Evolutionary conservation across 2,113 vertebrate species (phyloP), one percentile per base, ranked within the genome.

Genomic region (Pseudorectes ferrugineus): DNA sequence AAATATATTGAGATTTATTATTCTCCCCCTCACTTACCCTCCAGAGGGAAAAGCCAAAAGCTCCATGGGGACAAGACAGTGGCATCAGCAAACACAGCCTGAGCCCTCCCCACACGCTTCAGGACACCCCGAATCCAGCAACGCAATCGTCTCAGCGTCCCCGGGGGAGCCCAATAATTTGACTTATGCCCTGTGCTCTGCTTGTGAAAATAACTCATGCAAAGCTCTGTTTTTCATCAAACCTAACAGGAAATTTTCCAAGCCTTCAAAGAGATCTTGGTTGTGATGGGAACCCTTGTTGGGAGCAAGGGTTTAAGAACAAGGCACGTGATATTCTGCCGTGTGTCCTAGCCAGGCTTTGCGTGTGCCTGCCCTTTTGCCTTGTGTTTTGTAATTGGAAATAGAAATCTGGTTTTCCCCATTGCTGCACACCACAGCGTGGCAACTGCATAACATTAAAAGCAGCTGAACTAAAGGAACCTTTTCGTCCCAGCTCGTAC

Each of bases 151-250:
- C 78, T 89, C 51, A 78, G 36, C 57, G 55, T 36, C 31, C 85
- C 43, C 22, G 22, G 36, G 31, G 28, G 14, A 71, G 5, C 21
- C 45, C 55, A 63, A 24, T 71, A 45, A 74, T 86, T 80, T 90
- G 79, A 86, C 61, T 94, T 38, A 28, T 86, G 79, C 75, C 63
- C 71, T 28, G 24, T 36, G 22, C 46, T 80, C 65, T 82, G 70
- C 74, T 59, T 61, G 78, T 49, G 54, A 76, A 93, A 93, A 75
- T 71, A 93, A 94, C 52, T 90, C 61, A 51, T 22, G 52, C 43
- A 86, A 90, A 83, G 65, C 78, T 94, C 91, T 92, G 94, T 0
- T 94, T 95, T 92, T 77, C 91, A 83, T 95, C 81, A 95, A 85
- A 66, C 15, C 19, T 72, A 77, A 80, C 36, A 68, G 82, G 91